These are phyloP conservation scores for Physocephala rufipes DNA, from an alignment of 2,888 invertebrate genomes.

Conservation along the genomic window DNA sequence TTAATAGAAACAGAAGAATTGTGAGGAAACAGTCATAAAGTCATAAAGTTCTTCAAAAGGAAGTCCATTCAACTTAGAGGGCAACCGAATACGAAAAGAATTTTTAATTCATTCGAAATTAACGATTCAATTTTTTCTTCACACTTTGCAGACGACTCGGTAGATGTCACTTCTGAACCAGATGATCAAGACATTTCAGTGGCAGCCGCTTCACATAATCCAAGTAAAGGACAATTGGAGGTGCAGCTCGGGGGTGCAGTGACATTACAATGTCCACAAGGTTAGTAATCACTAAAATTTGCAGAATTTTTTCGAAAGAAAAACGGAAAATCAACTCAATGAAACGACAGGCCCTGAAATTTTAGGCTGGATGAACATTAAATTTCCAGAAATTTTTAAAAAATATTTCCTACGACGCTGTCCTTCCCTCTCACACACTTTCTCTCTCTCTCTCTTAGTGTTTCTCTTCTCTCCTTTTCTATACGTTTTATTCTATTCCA, in stretches of 20 bases:
- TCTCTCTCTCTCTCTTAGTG: not conserved
- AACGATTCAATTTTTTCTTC: not conserved
- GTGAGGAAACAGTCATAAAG: too few species aligned
- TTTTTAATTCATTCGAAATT: not conserved
- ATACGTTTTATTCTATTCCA: too few species aligned
- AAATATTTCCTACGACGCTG: not conserved
- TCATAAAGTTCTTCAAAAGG: too few species aligned
- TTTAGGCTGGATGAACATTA: not conserved
- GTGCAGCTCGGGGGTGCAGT: slow-evolving; percentile 88
- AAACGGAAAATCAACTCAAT: too few species aligned
- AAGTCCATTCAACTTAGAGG: too few species aligned
- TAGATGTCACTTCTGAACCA: slow-evolving; percentile 71
- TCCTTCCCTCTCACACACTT: not conserved
- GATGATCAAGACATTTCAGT: slow-evolving; percentile 70
- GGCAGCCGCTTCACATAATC: slow-evolving; percentile 67
- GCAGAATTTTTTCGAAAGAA: not conserved
- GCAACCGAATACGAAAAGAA: not conserved
- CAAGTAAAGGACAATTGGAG: slow-evolving; percentile 74
- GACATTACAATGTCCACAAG: slow-evolving; percentile 84
- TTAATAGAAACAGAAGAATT: too few species aligned
- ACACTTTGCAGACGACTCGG: slow-evolving; percentile 63
- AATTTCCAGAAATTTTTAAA: not conserved
- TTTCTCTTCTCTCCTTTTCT: too few species aligned
- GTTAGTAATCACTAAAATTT: slow-evolving; percentile 63
- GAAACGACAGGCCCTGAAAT: not conserved